These are phyloP conservation scores for Rhynchopsitta pachyrhyncha DNA, from an alignment of 2,113 vertebrate genomes.

Conservation along the genomic window DNA sequence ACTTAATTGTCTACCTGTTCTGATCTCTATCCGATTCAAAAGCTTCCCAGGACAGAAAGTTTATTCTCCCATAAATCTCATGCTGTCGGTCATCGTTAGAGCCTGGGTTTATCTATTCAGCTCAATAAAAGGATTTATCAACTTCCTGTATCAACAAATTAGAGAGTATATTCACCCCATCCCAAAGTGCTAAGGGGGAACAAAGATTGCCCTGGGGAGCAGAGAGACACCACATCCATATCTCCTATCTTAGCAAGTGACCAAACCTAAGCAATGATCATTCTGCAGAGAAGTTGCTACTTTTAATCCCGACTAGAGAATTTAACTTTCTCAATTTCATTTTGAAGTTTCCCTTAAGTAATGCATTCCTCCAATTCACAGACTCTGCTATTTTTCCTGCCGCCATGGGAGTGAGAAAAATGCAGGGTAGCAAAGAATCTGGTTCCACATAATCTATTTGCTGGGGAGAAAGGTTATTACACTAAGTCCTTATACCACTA, in stretches of 20 bases:
- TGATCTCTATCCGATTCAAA: not conserved
- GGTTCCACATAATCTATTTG: not conserved
- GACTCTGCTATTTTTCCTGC: not conserved
- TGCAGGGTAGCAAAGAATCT: not conserved
- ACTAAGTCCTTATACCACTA: not conserved
- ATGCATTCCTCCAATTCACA: not conserved
- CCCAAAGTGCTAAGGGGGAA: not conserved
- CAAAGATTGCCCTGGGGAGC: not conserved
- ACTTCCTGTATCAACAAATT: not conserved
- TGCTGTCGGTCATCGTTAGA: not conserved
- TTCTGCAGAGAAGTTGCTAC: not conserved
- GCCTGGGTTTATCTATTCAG: not conserved
- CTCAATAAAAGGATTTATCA: not conserved
- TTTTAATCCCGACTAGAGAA: not conserved
- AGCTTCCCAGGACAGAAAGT: not conserved
- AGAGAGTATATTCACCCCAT: not conserved
- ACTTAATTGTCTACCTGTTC: not conserved
- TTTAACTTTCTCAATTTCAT: not conserved
- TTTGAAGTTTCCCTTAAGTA: not conserved
- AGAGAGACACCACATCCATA: accelerated
- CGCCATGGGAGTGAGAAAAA: not conserved
- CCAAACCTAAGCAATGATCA: not conserved
- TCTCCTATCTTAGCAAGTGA: not conserved
- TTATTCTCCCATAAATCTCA: not conserved
- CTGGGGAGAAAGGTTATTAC: not conserved